Conservation (phyloP, 2,113 vertebrate genomes). For the Oplegnathus fasciatus region DNA sequence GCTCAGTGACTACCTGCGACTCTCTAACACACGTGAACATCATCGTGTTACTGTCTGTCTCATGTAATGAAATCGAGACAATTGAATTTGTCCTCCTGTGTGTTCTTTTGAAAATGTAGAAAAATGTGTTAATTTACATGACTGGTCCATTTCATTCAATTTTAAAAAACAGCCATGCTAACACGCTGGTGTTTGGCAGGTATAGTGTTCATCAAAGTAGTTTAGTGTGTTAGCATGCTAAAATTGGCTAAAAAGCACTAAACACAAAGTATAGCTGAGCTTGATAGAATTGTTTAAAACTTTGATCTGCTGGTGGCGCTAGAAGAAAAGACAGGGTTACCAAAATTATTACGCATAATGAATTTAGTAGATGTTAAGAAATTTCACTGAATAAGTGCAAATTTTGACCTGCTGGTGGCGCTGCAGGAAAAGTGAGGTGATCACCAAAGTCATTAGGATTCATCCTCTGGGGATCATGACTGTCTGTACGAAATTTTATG, state of each 20-base stretch:
- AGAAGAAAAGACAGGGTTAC: not conserved
- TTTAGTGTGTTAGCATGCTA: not conserved
- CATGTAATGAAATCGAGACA: not conserved
- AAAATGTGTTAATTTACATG: not conserved
- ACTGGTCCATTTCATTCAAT: not conserved
- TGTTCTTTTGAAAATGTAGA: not conserved
- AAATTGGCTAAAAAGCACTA: not conserved
- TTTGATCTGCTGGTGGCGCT: not conserved
- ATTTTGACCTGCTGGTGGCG: no score
- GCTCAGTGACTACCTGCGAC: not conserved
- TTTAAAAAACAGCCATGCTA: not conserved
- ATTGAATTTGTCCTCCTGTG: not conserved
- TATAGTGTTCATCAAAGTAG: not conserved
- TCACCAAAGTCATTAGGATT: no score
- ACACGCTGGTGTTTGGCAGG: not conserved
- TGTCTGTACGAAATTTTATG: no score
- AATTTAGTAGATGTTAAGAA: not conserved
- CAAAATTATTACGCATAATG: no score
- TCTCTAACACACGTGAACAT: constrained; percentile 9
- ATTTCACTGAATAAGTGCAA: no score
- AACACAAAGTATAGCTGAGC: not conserved
- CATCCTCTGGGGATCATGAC: no score
- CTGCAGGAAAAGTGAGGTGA: no score
- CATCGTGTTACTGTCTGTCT: constrained; percentile 15
- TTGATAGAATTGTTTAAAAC: not conserved